A percentile compares a stretch with the other conserved stretches of the same genome.
These are phyloP conservation scores for Cantharis flavilabris DNA, from an alignment of 2,888 invertebrate species.

Conservation along the genomic window DNA sequence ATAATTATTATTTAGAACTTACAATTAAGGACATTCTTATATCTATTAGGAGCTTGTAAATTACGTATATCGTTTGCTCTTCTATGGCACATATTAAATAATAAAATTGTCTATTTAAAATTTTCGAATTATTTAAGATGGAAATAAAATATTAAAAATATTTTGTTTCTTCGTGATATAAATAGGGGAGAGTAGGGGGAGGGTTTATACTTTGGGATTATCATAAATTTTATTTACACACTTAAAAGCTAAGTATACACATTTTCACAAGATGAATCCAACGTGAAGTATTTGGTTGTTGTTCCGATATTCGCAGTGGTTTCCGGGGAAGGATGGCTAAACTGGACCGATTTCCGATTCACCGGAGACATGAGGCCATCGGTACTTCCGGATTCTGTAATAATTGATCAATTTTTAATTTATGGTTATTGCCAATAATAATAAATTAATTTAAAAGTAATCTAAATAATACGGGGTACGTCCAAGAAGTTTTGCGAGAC, in stretches of 20 bases:
- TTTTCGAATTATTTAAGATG: slow-evolving; percentile 30
- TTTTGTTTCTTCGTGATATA: slow-evolving; percentile 30
- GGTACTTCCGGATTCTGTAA: slow-evolving; percentile 49
- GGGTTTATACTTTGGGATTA: slow-evolving; percentile 51
- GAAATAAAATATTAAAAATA: slow-evolving; percentile 40
- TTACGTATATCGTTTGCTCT: slow-evolving; percentile 43
- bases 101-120: slow-evolving; percentile 16
- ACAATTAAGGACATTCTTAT: slow-evolving; percentile 21
- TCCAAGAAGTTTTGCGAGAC: not conserved
- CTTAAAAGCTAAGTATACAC: slow-evolving; percentile 54
- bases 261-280: slow-evolving; percentile 51
- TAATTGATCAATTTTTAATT: slow-evolving; percentile 42
- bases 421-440: slow-evolving; percentile 30
- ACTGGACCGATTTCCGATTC: slow-evolving; percentile 46
- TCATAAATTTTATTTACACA: slow-evolving; percentile 48
- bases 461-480: slow-evolving; percentile 3
- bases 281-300: slow-evolving; percentile 47
- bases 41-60: slow-evolving; percentile 35
- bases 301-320: slow-evolving; percentile 44
- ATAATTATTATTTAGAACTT: slow-evolving; percentile 15
- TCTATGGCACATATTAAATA: slow-evolving; percentile 41
- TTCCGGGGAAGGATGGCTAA: slow-evolving; percentile 44
- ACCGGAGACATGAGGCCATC: slow-evolving; percentile 49
- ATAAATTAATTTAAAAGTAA: slow-evolving; percentile 10
- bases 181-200: slow-evolving; percentile 28